These are phyloP conservation scores for Anagrus nilaparvatae DNA, from an alignment of 1,140 invertebrate genomes.

Conservation along the genomic window DNA sequence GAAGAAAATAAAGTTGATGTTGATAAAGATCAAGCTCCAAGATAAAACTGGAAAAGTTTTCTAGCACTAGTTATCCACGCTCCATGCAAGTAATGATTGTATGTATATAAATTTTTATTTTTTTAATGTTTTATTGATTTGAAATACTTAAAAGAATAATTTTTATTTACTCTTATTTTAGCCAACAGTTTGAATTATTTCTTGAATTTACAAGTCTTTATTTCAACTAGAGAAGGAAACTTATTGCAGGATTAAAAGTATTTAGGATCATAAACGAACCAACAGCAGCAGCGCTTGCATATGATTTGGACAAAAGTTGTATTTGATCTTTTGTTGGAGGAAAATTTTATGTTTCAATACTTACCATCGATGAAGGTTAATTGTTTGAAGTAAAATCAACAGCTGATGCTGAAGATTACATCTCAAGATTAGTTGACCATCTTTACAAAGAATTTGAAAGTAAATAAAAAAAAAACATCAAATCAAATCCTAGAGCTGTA, in stretches of 20 bases:
- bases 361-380: slow-evolving; percentile 76
- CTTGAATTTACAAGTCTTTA: no score
- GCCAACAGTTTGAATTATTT: no score
- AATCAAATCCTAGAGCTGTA: slow-evolving; percentile 36
- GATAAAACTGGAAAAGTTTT: no score
- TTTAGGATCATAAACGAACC: slow-evolving; percentile 72
- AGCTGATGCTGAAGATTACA: slow-evolving; percentile 67
- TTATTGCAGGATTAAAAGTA: slow-evolving; percentile 68
- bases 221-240: no score
- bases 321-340: slow-evolving; percentile 62
- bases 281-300: slow-evolving; percentile 73
- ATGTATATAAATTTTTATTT: no score
- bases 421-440: slow-evolving; percentile 76
- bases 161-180: no score
- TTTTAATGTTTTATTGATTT: no score
- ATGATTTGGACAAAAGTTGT: slow-evolving; percentile 78
- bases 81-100: no score
- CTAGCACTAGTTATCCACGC: no score
- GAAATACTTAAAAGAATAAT: no score
- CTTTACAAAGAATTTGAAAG: slow-evolving; percentile 48
- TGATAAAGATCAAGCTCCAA: no score
- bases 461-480: slow-evolving; percentile 44
- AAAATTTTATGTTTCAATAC: slow-evolving; percentile 75
- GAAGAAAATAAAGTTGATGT: no score
- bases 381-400: slow-evolving; percentile 72